Percentiles rank a stretch among this genome's conserved stretches.
phyloP scores from a whole-genome alignment of 1,140 invertebrate genomes.

The Babylonia areolata region DNA sequence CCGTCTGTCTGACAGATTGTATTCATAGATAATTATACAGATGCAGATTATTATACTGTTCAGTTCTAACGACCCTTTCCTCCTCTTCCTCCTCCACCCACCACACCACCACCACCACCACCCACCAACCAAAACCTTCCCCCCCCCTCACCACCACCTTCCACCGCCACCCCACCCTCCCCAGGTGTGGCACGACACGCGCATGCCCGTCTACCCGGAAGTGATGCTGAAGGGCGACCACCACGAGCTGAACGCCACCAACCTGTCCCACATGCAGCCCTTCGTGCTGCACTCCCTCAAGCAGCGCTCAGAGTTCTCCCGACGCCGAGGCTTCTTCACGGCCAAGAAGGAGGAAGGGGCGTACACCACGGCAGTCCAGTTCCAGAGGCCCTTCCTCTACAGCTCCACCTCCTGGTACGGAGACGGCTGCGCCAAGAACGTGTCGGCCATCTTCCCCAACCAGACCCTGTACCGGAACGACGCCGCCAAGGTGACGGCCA shows the following conservation, averaged over 20 bases:
- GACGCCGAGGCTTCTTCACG: conserved; percentile 41
- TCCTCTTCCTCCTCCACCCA: conserved; percentile 37
- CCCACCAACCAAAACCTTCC: too few relatives aligned
- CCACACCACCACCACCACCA: conserved; percentile 44
- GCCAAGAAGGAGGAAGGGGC: conserved; percentile 22
- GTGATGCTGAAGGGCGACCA: conserved; percentile 59
- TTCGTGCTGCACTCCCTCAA: conserved; percentile 59
- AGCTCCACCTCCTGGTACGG: conserved; percentile 62
- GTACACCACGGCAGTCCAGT: conserved; percentile 59
- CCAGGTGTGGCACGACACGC: conserved; percentile 52
- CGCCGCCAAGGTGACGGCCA: conserved; percentile 47
- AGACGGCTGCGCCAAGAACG: conserved; percentile 64
- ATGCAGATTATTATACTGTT: too few relatives aligned
- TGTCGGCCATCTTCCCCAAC: conserved; percentile 60
- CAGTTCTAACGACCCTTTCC: too few relatives aligned
- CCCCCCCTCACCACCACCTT: too few relatives aligned
- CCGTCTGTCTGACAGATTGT: too few relatives aligned
- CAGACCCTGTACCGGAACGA: conserved; percentile 58
- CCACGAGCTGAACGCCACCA: conserved; percentile 39
- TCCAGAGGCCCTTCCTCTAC: conserved; percentile 67
- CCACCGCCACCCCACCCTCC: conserved; percentile 43
- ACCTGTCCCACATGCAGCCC: conserved; percentile 46
- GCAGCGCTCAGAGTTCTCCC: conserved; percentile 6
- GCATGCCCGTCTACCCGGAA: conserved; percentile 54
- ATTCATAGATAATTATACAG: too few relatives aligned